Conservation (phyloP, 2,113 vertebrate genomes). For the Tupaia chinensis region DNA sequence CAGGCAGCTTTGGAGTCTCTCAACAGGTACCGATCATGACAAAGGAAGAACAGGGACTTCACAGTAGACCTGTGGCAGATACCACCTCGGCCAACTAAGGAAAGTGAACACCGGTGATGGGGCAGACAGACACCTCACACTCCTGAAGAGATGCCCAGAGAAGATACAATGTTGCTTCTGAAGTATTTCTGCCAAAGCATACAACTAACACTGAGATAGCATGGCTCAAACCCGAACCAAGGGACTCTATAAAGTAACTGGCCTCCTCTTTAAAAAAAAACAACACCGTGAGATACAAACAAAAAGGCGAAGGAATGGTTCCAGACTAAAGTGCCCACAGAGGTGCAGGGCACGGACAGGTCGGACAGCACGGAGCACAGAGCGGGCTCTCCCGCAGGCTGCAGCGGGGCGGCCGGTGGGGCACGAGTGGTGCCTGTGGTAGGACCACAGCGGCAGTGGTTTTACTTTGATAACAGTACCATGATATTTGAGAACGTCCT, state of each 20-base stretch:
- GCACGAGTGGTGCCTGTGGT: background rate
- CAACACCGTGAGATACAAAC: background rate
- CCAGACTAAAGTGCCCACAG: background rate
- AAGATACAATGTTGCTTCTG: accelerated
- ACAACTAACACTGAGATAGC: background rate
- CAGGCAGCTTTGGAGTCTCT: background rate
- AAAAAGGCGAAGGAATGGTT: background rate
- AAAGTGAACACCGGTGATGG: too few species aligned
- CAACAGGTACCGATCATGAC: background rate
- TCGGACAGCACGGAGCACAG: too few species aligned
- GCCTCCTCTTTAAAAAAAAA: background rate
- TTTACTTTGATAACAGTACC: background rate
- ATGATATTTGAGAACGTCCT: background rate
- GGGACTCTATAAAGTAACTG: background rate
- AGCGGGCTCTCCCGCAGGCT: background rate
- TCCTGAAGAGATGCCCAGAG: background rate
- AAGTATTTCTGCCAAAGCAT: background rate
- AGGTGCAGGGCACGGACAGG: background rate
- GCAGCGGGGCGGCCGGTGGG: background rate
- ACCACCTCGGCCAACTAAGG: accelerated
- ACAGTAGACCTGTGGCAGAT: background rate
- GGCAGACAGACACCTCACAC: accelerated
- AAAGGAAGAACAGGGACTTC: background rate
- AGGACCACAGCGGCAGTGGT: accelerated
- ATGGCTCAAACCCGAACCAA: background rate